phyloP scores from a whole-genome alignment of 2,113 vertebrate genomes.

The Sarotherodon lohbergeri region DNA sequence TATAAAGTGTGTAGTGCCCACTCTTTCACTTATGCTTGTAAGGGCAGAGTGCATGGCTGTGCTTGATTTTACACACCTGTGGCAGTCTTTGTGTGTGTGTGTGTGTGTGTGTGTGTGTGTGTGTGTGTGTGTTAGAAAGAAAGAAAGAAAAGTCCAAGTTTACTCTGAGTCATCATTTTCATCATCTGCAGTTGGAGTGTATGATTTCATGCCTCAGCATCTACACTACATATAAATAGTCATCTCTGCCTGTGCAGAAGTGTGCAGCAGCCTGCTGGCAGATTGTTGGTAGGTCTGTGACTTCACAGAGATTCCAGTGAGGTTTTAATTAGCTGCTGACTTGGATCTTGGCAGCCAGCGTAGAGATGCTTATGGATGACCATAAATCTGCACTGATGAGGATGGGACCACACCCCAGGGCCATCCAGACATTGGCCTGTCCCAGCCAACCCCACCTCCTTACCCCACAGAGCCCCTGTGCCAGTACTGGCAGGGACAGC shows the following conservation, averaged over 20 bases:
- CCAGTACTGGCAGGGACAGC: not conserved
- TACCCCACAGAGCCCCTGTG: not conserved
- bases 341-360: slow-evolving; percentile 57
- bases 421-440: slow-evolving; percentile 40
- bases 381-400: slow-evolving; percentile 64
- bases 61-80: not conserved
- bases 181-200: not conserved
- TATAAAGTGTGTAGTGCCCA: not conserved
- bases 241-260: not conserved
- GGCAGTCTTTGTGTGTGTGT: not conserved
- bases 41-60: not conserved
- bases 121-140: not conserved
- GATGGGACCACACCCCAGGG: slow-evolving; percentile 42
- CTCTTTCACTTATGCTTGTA: not conserved
- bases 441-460: not conserved
- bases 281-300: slow-evolving; percentile 5
- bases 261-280: not conserved
- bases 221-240: not conserved
- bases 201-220: not conserved
- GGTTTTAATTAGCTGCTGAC: slow-evolving; percentile 69
- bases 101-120: accelerated
- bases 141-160: not conserved
- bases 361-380: slow-evolving; percentile 55
- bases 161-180: not conserved
- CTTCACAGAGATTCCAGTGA: slow-evolving; percentile 65